phyloP scores from a whole-genome alignment of 2,113 vertebrate species.

The Cariama cristata region DNA sequence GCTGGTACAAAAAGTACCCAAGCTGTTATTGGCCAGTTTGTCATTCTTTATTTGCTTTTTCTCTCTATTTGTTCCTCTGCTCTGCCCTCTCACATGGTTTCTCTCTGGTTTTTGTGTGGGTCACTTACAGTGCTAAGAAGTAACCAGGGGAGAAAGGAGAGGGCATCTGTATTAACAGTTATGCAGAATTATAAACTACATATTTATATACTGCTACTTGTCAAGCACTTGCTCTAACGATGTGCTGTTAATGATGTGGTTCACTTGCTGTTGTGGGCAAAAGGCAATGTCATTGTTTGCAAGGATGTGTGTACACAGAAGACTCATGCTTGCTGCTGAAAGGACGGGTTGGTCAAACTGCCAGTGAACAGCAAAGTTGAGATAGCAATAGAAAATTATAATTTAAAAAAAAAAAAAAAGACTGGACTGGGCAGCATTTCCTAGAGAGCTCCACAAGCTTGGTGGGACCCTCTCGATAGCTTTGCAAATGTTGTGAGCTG shows the following conservation, averaged over 20 bases:
- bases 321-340: neutral
- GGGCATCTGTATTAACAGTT: neutral
- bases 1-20: neutral
- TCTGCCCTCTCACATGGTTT: neutral
- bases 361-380: neutral
- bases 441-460: neutral
- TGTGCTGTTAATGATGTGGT: neutral
- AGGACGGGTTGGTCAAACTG: neutral
- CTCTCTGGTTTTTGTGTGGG: neutral
- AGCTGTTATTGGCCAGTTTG: neutral
- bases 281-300: neutral
- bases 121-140: neutral
- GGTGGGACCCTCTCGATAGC: neutral
- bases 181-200: neutral
- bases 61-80: neutral
- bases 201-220: neutral
- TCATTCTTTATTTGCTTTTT: neutral
- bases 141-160: neutral
- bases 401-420: neutral
- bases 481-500: neutral
- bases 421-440: neutral
- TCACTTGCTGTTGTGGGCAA: neutral
- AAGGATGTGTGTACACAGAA: rapidly evolving
- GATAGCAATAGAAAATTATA: constrained; percentile 19
- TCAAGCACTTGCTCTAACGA: neutral